phyloP scores from a whole-genome alignment of 2,113 vertebrate species.

The Eurypyga helias region DNA sequence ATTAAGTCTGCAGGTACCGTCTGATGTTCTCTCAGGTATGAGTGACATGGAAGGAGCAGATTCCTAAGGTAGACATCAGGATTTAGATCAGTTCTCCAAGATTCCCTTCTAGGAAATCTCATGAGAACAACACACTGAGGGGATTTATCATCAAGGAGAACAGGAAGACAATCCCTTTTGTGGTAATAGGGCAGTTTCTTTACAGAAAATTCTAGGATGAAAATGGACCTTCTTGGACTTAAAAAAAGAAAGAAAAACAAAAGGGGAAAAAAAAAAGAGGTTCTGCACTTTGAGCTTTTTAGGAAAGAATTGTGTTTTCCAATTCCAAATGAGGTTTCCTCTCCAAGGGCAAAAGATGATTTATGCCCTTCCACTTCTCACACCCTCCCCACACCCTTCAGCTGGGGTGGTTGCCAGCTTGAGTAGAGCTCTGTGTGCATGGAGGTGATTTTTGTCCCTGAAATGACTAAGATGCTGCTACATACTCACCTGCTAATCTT shows the following conservation, averaged over 20 bases:
- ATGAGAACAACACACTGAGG: neutral
- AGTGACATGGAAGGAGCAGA: neutral
- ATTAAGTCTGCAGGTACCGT: neutral
- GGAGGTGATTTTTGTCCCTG: neutral
- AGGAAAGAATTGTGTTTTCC: neutral
- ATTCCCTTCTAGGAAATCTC: neutral
- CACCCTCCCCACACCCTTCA: neutral
- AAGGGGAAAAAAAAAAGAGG: rapidly evolving
- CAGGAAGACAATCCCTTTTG: neutral
- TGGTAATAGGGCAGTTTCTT: neutral
- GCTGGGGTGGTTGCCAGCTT: neutral
- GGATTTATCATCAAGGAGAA: neutral
- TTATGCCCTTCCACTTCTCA: neutral
- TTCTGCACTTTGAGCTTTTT: neutral
- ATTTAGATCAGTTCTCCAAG: neutral
- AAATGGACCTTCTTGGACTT: neutral
- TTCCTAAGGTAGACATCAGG: neutral
- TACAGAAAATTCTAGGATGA: neutral
- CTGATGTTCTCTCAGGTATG: neutral
- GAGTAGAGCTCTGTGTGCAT: neutral
- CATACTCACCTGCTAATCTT: neutral
- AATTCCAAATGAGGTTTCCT: neutral
- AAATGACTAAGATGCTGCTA: rapidly evolving
- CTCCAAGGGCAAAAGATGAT: rapidly evolving
- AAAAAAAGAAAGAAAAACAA: neutral